These are phyloP conservation scores for Lasioglossum baleicum DNA, from an alignment of 1,140 invertebrate genomes.

Conservation along the genomic window DNA sequence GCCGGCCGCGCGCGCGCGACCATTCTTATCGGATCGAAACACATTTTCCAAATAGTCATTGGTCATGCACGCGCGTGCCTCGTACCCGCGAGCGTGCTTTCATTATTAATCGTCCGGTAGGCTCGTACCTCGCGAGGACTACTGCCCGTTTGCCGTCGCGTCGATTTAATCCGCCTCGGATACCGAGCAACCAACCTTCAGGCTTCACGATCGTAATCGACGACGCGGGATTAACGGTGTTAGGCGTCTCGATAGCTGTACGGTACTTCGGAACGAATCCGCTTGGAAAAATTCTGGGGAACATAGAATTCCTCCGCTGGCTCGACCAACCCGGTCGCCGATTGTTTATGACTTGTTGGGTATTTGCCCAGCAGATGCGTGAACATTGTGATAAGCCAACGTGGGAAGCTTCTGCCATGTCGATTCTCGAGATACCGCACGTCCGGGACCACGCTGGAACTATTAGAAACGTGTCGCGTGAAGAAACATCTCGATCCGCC, in stretches of 20 bases:
- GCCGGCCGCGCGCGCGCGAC: constrained; percentile 19
- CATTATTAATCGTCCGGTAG: constrained; percentile 4
- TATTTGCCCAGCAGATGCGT: too few species aligned
- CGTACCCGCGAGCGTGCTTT: background rate
- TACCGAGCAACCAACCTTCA: constrained; percentile 1
- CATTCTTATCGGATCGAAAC: constrained; percentile 45
- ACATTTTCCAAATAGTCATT: constrained; percentile 54
- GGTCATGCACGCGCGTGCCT: constrained; percentile 34
- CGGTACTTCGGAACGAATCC: background rate
- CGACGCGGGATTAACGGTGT: constrained; percentile 2
- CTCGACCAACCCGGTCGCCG: background rate
- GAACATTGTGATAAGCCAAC: too few species aligned
- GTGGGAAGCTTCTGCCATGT: too few species aligned
- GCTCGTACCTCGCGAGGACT: background rate
- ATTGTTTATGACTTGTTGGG: too few species aligned
- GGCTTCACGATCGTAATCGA: constrained; percentile 1
- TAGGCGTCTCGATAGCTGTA: background rate
- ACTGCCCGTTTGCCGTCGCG: too few species aligned
- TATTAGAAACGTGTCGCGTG: too few species aligned
- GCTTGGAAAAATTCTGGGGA: background rate
- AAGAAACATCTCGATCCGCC: too few species aligned
- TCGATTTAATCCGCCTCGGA: constrained; percentile 5
- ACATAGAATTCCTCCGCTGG: background rate
- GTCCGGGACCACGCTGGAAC: too few species aligned
- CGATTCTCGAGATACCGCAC: too few species aligned